These are phyloP conservation scores for Oreochromis spilurus DNA, from an alignment of 2,113 vertebrate genomes.

Conservation along the genomic window DNA sequence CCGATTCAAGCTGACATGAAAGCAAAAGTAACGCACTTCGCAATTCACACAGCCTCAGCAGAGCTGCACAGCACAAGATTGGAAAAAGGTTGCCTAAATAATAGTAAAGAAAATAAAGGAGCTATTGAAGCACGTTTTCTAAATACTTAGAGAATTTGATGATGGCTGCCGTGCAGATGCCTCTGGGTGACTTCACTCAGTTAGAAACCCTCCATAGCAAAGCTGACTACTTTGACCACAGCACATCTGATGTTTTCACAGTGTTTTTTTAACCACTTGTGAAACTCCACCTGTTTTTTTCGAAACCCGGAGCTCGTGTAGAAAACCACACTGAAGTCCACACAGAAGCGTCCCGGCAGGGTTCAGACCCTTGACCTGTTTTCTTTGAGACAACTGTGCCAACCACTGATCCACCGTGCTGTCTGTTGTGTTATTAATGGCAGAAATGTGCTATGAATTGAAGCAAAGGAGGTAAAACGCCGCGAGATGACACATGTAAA, in stretches of 20 bases:
- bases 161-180: accelerated
- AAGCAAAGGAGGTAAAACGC: not conserved
- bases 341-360: not conserved
- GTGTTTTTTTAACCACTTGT: not conserved
- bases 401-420: accelerated
- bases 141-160: not conserved
- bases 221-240: not conserved
- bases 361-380: not conserved
- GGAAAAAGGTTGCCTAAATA: accelerated
- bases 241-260: not conserved
- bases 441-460: accelerated
- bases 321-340: not conserved
- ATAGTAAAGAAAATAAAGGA: not conserved
- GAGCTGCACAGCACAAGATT: accelerated
- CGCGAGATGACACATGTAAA: accelerated
- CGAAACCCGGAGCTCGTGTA: accelerated
- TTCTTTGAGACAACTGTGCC: not conserved
- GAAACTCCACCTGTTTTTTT: not conserved
- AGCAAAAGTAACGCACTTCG: not conserved
- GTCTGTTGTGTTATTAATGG: not conserved
- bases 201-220: not conserved
- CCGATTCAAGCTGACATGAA: not conserved
- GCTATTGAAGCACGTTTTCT: not conserved
- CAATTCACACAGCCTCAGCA: not conserved
- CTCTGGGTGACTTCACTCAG: not conserved